A percentile compares a stretch with the other conserved stretches of the same genome.
Conservation (phyloP, 2,113 vertebrate species). For the Crotalus viridis region DNA sequence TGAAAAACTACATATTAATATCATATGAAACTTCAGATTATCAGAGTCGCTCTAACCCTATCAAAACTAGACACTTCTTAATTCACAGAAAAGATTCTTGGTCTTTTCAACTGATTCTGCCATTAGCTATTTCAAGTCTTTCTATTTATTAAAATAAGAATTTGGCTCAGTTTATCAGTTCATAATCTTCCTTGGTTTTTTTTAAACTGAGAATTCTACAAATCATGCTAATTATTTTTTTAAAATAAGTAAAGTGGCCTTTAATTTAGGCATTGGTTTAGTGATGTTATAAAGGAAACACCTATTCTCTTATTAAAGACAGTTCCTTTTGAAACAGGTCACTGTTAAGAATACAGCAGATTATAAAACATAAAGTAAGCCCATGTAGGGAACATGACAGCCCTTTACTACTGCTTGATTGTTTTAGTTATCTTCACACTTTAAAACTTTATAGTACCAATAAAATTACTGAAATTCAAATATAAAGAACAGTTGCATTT, state of each 20-base stretch:
- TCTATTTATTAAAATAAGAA: not conserved
- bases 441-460: not conserved
- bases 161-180: not conserved
- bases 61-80: not conserved
- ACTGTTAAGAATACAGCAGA: not conserved
- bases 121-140: constrained; percentile 16
- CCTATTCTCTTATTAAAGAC: not conserved
- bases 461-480: constrained; percentile 11
- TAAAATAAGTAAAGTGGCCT: not conserved
- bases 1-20: not conserved
- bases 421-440: constrained; percentile 15
- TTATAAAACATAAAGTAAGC: not conserved
- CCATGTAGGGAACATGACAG: not conserved
- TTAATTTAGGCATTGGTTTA: not conserved
- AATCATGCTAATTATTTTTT: not conserved
- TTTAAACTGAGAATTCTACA: not conserved
- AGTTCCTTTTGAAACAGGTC: not conserved
- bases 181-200: accelerated
- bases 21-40: not conserved
- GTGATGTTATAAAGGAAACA: not conserved
- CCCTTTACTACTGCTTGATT: not conserved
- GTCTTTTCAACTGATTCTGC: not conserved
- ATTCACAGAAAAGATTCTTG: not conserved
- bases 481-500: constrained; percentile 8
- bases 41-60: not conserved